Evolutionary conservation across 2,797 vertebrate species (phyloP).

Genomic region (Rhinichthys osculus): DNA sequence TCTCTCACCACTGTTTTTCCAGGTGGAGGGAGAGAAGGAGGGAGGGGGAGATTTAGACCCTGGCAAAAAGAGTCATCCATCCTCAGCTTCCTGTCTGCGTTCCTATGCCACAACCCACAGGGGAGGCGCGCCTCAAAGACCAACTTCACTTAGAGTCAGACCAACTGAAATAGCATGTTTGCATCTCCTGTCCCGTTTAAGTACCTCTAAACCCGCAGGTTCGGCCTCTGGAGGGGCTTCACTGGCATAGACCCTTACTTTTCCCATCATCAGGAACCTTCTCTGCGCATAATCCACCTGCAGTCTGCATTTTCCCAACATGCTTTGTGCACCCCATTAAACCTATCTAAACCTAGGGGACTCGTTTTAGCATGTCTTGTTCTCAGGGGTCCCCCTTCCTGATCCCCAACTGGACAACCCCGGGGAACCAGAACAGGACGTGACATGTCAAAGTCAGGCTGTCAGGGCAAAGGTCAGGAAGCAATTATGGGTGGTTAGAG

Average conservation of each 20-base stretch:
- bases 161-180: constrained; percentile 29
- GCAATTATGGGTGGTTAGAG: constrained; percentile 78
- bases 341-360: constrained; percentile 14
- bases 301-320: constrained; percentile 29
- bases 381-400: constrained; percentile 46
- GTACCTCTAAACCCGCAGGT: constrained; percentile 7
- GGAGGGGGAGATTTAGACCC: constrained; percentile 65
- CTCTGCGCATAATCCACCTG: constrained; percentile 36
- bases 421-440: constrained; percentile 68
- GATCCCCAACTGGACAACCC: constrained; percentile 55
- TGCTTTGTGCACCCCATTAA: constrained; percentile 14
- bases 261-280: constrained; percentile 32
- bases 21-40: constrained; percentile 68
- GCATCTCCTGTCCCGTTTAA: constrained; percentile 22
- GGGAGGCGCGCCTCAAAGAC: constrained; percentile 37
- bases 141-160: constrained; percentile 29
- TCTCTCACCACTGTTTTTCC: constrained; percentile 75
- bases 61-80: constrained; percentile 64
- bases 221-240: background rate
- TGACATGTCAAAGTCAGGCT: constrained; percentile 68
- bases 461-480: constrained; percentile 79
- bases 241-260: background rate
- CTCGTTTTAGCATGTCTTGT: constrained; percentile 23
- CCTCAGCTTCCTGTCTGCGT: constrained; percentile 65
- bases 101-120: constrained; percentile 61